These are phyloP conservation scores for Enteromius anoplus DNA, from an alignment of 2,797 vertebrate genomes.

Conservation along the genomic window DNA sequence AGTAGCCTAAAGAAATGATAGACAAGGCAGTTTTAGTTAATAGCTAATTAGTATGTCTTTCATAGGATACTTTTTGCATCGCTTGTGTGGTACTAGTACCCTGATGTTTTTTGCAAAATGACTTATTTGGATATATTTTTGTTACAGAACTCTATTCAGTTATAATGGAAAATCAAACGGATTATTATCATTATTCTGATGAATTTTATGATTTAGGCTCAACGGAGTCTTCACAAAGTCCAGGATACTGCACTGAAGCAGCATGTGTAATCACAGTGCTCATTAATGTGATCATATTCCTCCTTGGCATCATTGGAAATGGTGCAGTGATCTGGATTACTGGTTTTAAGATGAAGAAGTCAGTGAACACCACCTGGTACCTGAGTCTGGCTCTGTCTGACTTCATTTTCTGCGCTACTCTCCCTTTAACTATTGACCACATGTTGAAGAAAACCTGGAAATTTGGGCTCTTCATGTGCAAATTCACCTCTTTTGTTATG, in stretches of 20 bases:
- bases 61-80: too few species aligned
- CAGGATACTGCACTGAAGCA: background rate
- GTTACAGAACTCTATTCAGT: background rate
- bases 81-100: too few species aligned
- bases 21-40: background rate
- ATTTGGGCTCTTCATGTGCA: conserved; percentile 88
- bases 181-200: too few species aligned
- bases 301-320: conserved; percentile 87
- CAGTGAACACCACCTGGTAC: conserved; percentile 91
- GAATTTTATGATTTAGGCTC: too few species aligned
- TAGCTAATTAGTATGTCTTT: too few species aligned
- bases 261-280: conserved; percentile 66
- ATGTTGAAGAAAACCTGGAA: conserved; percentile 80
- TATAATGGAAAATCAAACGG: background rate
- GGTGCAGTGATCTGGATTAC: conserved; percentile 86
- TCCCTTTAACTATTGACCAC: conserved; percentile 80
- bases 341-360: conserved; percentile 88
- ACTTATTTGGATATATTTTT: background rate
- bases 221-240: too few species aligned
- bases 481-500: conserved; percentile 81
- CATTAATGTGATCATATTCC: conserved; percentile 75
- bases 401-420: conserved; percentile 87
- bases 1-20: background rate
- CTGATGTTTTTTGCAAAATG: background rate
- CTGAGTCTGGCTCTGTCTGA: conserved; percentile 89